A percentile compares a stretch with the other conserved stretches of the same genome.
phyloP scores from a whole-genome alignment of 2,888 invertebrate species.

The Parascotia fuliginaria region DNA sequence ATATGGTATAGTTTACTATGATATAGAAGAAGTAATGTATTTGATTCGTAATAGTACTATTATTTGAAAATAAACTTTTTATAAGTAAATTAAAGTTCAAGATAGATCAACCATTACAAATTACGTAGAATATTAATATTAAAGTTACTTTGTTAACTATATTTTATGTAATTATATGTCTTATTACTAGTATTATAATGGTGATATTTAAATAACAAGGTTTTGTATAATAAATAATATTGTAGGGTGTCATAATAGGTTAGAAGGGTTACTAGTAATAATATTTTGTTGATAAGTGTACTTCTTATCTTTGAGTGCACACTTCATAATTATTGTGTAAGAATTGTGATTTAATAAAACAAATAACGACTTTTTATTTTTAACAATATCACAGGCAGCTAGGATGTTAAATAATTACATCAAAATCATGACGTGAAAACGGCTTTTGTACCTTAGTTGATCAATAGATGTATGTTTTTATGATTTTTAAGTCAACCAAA shows the following conservation, averaged over 20 bases:
- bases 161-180: neutral
- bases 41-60: no score
- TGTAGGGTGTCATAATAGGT: constrained; percentile 31
- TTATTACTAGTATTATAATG: neutral
- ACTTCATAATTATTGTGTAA: constrained; percentile 14
- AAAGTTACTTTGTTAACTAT: neutral
- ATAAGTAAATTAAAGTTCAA: rapidly evolving
- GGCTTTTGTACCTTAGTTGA: no score
- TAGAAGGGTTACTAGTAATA: constrained; percentile 26
- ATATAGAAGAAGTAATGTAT: neutral
- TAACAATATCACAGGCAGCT: neutral
- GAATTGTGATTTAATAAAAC: neutral
- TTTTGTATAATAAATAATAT: no score
- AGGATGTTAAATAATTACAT: neutral
- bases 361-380: neutral
- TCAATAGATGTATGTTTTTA: no score
- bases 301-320: constrained; percentile 6
- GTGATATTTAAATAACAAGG: neutral
- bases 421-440: no score
- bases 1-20: neutral
- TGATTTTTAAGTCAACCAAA: no score
- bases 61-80: constrained; percentile 7
- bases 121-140: constrained; percentile 7
- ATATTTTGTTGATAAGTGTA: constrained; percentile 19
- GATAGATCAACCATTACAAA: constrained; percentile 1